Percentiles rank a stretch among this genome's conserved stretches.
These are phyloP conservation scores for Orchesella flavescens DNA, from an alignment of 2,888 invertebrate species.

Conservation along the genomic window DNA sequence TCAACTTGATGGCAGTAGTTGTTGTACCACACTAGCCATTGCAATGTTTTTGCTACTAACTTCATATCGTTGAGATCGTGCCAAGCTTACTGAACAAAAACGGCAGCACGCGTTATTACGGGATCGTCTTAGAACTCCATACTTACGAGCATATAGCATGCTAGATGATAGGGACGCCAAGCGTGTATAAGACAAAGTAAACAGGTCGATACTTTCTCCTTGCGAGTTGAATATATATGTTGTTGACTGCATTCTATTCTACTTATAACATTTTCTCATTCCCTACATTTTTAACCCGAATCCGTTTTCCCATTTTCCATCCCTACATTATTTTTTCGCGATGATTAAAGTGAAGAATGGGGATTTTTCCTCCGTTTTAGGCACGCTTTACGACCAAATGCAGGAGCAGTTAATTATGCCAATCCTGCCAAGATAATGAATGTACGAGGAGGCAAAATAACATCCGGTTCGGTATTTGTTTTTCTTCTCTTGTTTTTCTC, in stretches of 20 bases:
- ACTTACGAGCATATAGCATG: background rate
- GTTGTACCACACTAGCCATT: constrained; percentile 3
- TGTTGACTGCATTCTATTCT: constrained; percentile 38
- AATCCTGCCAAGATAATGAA: constrained; percentile 44
- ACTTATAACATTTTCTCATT: constrained; percentile 11
- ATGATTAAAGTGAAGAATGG: background rate
- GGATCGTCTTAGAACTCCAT: constrained; percentile 5
- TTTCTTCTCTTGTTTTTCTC: constrained; percentile 67
- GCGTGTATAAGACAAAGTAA: constrained; percentile 23
- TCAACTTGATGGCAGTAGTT: constrained; percentile 12
- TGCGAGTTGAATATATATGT: constrained; percentile 15
- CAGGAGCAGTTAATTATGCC: constrained; percentile 46
- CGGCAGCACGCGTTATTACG: constrained; percentile 27
- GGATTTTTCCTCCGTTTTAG: background rate
- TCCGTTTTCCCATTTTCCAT: constrained; percentile 11
- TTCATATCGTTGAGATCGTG: constrained; percentile 48
- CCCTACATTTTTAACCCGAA: constrained; percentile 1
- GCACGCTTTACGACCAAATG: constrained; percentile 11
- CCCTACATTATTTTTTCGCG: background rate
- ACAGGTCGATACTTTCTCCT: constrained; percentile 51
- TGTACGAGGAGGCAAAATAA: constrained; percentile 20
- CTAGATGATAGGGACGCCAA: constrained; percentile 25
- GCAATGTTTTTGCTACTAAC: constrained; percentile 1
- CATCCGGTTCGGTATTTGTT: constrained; percentile 24
- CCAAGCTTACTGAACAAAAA: constrained; percentile 37